These are phyloP conservation scores for Epizoanthus ramosus DNA, from an alignment of 92 coral and sea anemone genomes.

Conservation along the genomic window DNA sequence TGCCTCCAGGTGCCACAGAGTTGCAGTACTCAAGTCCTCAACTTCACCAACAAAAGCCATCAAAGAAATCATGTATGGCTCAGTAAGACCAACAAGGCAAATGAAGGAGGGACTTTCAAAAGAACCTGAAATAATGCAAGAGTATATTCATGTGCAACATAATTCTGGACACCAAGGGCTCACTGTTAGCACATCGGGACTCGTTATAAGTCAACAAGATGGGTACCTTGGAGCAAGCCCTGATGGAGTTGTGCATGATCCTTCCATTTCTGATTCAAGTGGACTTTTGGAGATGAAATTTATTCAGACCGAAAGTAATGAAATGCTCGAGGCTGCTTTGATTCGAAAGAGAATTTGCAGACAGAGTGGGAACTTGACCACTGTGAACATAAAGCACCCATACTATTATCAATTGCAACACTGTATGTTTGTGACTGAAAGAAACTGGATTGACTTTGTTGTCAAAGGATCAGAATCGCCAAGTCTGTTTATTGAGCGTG, in stretches of 20 bases:
- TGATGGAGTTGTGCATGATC: conserved; percentile 48
- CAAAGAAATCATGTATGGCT: conserved; percentile 21
- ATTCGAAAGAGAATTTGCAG: conserved; percentile 25
- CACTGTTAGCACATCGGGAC: conserved; percentile 3
- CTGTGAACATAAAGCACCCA: conserved; percentile 14
- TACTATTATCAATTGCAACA: conserved; percentile 29
- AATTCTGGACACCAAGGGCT: conserved; percentile 24
- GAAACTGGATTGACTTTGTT: conserved; percentile 28
- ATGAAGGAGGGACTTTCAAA: conserved; percentile 39
- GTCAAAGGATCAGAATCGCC: conserved; percentile 5
- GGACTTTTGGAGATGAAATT: conserved; percentile 44
- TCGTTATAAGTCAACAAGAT: conserved; percentile 27
- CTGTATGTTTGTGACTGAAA: conserved; percentile 12
- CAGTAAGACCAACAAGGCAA: conserved; percentile 16
- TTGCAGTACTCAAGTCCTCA: conserved; percentile 19
- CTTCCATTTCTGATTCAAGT: conserved; percentile 29
- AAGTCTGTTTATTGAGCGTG: conserved; percentile 14
- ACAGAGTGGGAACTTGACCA: background rate
- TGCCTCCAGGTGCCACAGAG: conserved; percentile 34
- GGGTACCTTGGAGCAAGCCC: conserved; percentile 50
- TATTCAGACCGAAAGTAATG: conserved; percentile 31
- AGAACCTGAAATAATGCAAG: conserved; percentile 30
- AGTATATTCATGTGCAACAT: conserved; percentile 28
- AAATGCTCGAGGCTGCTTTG: conserved; percentile 33
- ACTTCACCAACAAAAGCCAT: conserved; percentile 46